These are phyloP conservation scores for Rhagologus leucostigma DNA, from an alignment of 2,113 vertebrate genomes.

Conservation along the genomic window DNA sequence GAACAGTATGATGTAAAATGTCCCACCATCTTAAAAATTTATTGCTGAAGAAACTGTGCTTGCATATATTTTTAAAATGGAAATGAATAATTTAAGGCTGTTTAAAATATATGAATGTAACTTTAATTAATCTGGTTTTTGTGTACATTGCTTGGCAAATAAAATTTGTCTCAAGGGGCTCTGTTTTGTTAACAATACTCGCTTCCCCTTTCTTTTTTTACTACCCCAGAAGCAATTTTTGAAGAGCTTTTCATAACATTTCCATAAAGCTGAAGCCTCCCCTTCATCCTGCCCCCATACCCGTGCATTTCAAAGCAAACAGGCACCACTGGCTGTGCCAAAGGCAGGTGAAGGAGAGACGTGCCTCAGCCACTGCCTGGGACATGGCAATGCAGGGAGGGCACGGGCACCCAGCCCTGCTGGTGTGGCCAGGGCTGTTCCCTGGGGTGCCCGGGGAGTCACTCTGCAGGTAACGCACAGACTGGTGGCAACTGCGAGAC, in stretches of 20 bases:
- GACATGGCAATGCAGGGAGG: neutral
- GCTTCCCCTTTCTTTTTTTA: neutral
- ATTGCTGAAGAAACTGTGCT: constrained; percentile 21
- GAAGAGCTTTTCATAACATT: neutral
- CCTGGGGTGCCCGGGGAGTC: neutral
- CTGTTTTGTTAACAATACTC: neutral
- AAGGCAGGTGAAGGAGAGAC: neutral
- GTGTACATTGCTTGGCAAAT: constrained; percentile 38
- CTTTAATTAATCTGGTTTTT: constrained; percentile 30
- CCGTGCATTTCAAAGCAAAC: neutral
- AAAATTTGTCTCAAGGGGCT: neutral
- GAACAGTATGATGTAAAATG: neutral
- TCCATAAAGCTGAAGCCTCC: neutral
- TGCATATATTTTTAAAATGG: constrained; percentile 32
- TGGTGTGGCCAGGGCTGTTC: neutral
- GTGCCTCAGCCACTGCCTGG: neutral
- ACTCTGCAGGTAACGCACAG: neutral
- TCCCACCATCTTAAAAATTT: constrained; percentile 42
- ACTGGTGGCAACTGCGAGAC: neutral
- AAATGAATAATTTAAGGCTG: constrained; percentile 59
- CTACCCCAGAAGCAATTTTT: neutral
- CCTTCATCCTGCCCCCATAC: neutral
- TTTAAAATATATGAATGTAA: constrained; percentile 48
- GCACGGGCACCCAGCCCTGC: neutral
- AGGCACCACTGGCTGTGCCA: neutral